Base-by-base conservation (phyloP, 2,113 vertebrate genomes). In the Epinephelus lanceolatus region DNA sequence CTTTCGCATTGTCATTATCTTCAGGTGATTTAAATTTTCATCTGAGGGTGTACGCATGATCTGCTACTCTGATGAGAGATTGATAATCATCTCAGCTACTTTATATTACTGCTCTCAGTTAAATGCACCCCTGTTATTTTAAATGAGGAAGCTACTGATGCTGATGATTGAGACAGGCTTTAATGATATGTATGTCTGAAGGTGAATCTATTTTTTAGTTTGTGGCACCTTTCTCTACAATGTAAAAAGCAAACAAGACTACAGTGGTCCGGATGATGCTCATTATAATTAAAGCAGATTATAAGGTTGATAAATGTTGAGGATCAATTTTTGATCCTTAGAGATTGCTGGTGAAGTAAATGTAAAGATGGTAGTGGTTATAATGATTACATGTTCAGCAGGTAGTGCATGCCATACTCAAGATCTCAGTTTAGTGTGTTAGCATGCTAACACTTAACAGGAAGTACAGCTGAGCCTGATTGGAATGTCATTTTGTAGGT, bases 31-130 rank as follows among this genome's bases (percentile, higher is more conserved):
- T 62, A 23, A 13, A 80, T 84, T 65, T 84, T 73, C 21, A 37
- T 86, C 66, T 33, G 23, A 60, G 27, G 30, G 21, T 19, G 7
- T 4, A 55, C 14, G 51, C 51, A 15, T 71, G 30, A 55, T 55
- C 2, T 17, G 51, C 68, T 40, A 25, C 66, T 69, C 23, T 33
- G 49, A 55, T 71, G 30, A 55, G 68, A 19, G 51, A 71, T 55
- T 53, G 65, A 80, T 83, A 83, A 61, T 74, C 65, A 78, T 68
- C 33, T 68, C 30, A 47, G 56, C 40, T 69, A 49, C 53, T 76
- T 75, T 19, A 66, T 84, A 37, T 75, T 63, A 51, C 30, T 1
- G 52, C 49, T 45, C 60, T 69, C 40, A 49, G 71, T 68, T 67
- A 66, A 78, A 69, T 71, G 27, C 18, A n/a, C 57, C 30, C 40